Conservation (phyloP, 2,888 invertebrate genomes). For the Abrostola tripartita region DNA sequence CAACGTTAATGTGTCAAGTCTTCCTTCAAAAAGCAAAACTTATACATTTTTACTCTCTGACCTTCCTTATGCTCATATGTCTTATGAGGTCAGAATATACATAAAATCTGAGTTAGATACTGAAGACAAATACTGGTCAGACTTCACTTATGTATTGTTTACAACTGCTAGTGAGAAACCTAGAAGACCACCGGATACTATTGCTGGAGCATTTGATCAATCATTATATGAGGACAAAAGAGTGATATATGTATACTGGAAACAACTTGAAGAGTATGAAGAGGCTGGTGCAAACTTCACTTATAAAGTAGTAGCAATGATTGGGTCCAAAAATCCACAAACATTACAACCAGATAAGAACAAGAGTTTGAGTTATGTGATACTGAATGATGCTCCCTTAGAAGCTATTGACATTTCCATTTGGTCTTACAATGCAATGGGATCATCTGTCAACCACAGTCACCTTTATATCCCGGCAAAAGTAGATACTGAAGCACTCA, state of each 20-base stretch:
- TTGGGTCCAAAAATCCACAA: conserved; percentile 69
- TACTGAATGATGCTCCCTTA: conserved; percentile 84
- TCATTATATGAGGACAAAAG: conserved; percentile 85
- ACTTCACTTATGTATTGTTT: conserved; percentile 88
- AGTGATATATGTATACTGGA: conserved; percentile 93
- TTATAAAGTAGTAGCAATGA: conserved; percentile 88
- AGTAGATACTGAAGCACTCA: conserved; percentile 81
- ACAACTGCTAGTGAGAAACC: conserved; percentile 90
- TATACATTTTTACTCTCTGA: conserved; percentile 83
- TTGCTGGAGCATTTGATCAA: conserved; percentile 92
- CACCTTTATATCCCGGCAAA: conserved; percentile 89
- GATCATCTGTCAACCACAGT: conserved; percentile 88
- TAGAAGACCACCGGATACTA: conserved; percentile 90
- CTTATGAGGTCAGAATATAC: conserved; percentile 92
- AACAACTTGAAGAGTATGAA: conserved; percentile 90
- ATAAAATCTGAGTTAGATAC: conserved; percentile 88
- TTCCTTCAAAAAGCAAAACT: conserved; percentile 74
- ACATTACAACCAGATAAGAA: conserved; percentile 82
- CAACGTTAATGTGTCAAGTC: conserved; percentile 74
- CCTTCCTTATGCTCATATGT: conserved; percentile 90
- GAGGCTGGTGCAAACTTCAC: conserved; percentile 93
- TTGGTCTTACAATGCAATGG: conserved; percentile 89
- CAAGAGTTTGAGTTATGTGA: conserved; percentile 89
- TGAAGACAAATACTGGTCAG: conserved; percentile 91
- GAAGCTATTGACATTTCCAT: conserved; percentile 86